Base-by-base conservation (phyloP, 92 coral and sea anemone species). In the Zoanthus gigantus region DNA sequence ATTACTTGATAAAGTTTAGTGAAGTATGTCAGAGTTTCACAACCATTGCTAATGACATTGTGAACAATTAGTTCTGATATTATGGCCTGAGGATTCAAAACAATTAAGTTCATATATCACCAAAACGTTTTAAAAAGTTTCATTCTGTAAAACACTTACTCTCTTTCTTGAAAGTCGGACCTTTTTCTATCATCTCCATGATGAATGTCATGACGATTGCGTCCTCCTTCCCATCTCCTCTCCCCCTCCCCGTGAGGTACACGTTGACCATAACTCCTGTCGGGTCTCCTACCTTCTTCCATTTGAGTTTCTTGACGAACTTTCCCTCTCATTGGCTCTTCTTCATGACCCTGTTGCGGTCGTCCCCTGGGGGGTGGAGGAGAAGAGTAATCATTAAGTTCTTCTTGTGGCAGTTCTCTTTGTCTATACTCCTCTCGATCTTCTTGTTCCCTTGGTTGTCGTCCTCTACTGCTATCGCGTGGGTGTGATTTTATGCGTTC, bases 151-250 rank as follows among this genome's bases (percentile, higher is more conserved):
- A 74, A 23, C 29, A 47, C 85, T 81, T 81, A 81, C 76, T 81
- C 85, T 81, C 85, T 81, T 68, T 81, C 85, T 71, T 81, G 74
- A 46, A 81, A 23, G 7, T 66, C 85, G 0, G 63, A 0, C 44
- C 85, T 81, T 44, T 81, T 75, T 61, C 85, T 81, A 6, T 66
- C 76, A 23, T 81, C 75, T 50, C 73, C 63, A 44, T 81, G 85
- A 7, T 81, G 75, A 81, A 65, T 42, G 0, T 81, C 75, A 23
- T 60, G 85, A 18, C 93, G 90, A 5, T 83, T 91, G 3, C 93
- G 91, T 9, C 93, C 90, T 18, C 93, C 90, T 42, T 92, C 94
- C 92, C 92, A 92, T n/a, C 88, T 60, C 72, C 94, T 79, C 72
- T 92, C 93, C 32, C 87, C 93, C 31, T 63, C 93, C 18, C 84